A percentile compares a stretch with the other conserved stretches of the same genome.
These are phyloP conservation scores for Trididemnum clinides DNA, from an alignment of 23 tunicate genomes.

Conservation along the genomic window DNA sequence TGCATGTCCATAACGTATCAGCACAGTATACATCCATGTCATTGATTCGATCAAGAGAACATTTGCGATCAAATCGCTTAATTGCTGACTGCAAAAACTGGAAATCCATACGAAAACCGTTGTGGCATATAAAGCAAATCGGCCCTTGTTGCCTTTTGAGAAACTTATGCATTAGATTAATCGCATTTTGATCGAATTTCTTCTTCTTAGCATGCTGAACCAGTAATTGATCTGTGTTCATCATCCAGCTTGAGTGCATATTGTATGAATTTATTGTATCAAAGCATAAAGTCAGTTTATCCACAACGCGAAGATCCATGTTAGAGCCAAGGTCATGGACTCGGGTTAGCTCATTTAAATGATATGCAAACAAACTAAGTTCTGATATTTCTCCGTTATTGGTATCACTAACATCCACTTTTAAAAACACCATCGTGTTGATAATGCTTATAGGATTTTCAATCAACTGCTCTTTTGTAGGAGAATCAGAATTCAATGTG, in stretches of 20 bases:
- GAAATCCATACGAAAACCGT: too few relatives aligned
- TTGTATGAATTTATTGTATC: background rate
- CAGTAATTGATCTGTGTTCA: background rate
- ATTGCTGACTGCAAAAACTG: slow-evolving; percentile 14
- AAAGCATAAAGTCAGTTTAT: too few relatives aligned
- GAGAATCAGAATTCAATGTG: slow-evolving; percentile 35
- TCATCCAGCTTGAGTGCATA: too few relatives aligned
- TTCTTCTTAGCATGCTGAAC: background rate
- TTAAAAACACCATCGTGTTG: slow-evolving; percentile 18
- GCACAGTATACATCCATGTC: slow-evolving; percentile 13
- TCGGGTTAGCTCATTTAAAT: background rate
- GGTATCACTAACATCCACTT: background rate
- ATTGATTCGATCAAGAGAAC: background rate
- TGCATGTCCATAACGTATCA: too few relatives aligned
- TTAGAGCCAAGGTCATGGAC: background rate
- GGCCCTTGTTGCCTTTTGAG: slow-evolving; percentile 24
- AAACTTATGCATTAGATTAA: too few relatives aligned
- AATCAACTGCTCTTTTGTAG: slow-evolving; percentile 36
- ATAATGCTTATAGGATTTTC: slow-evolving; percentile 7
- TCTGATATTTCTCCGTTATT: background rate
- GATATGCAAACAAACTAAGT: slow-evolving; percentile 33
- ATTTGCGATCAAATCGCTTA: background rate
- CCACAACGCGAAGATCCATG: background rate
- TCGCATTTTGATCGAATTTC: too few relatives aligned
- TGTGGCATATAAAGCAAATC: slow-evolving; percentile 19